A percentile compares a stretch with the other conserved stretches of the same genome.
phyloP scores from a whole-genome alignment of 2,113 vertebrate genomes.

The Onychostoma macrolepis region DNA sequence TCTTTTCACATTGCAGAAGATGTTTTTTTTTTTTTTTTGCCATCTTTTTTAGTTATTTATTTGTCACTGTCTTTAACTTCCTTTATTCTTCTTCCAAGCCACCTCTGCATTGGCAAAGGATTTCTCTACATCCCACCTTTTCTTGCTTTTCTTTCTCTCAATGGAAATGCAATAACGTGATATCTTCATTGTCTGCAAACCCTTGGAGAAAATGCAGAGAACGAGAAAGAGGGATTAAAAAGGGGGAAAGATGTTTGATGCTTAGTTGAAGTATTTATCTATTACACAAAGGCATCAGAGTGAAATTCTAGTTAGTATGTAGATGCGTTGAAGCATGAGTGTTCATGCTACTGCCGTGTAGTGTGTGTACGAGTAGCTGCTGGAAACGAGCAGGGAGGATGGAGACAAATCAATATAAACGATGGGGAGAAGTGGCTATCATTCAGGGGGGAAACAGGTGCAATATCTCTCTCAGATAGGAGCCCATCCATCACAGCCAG shows the following conservation, averaged over 20 bases:
- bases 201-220: not conserved
- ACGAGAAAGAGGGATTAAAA: not conserved
- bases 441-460: constrained; percentile 67
- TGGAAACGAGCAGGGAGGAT: constrained; percentile 42
- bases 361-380: constrained; percentile 22
- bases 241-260: not conserved
- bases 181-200: constrained; percentile 1
- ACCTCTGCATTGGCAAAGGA: not conserved
- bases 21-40: not conserved
- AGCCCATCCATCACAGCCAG: constrained; percentile 74
- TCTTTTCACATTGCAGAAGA: not conserved
- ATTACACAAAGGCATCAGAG: not conserved
- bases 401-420: constrained; percentile 76
- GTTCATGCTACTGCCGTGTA: constrained; percentile 1
- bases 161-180: not conserved
- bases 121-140: not conserved
- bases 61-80: not conserved
- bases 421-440: constrained; percentile 70
- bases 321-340: not conserved
- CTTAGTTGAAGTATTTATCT: not conserved
- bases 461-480: constrained; percentile 75
- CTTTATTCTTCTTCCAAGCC: not conserved
- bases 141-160: not conserved
- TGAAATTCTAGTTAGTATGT: constrained; percentile 3
- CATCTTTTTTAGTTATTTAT: too few species aligned